These are phyloP conservation scores for Geotria australis DNA, from an alignment of 2,797 vertebrate genomes.

Conservation along the genomic window DNA sequence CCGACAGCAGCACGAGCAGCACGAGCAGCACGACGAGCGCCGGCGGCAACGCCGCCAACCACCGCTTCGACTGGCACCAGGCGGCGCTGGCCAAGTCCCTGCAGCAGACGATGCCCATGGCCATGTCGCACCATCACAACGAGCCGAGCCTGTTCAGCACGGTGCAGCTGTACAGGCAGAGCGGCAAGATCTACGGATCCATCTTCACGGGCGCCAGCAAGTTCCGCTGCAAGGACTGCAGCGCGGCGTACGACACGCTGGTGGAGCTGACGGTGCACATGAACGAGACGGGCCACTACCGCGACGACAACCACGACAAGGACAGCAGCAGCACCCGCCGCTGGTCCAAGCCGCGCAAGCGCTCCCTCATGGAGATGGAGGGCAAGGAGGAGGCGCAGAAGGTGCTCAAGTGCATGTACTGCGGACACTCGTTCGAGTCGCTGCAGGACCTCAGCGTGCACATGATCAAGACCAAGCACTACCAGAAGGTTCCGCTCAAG, in stretches of 20 bases:
- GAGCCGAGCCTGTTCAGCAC: conserved; percentile 94
- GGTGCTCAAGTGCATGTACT: conserved; percentile 98
- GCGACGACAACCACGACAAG: conserved; percentile 76
- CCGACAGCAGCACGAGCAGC: conserved; percentile 11
- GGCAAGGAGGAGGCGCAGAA: conserved; percentile 93
- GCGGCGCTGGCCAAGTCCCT: conserved; percentile 82
- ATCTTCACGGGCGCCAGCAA: conserved; percentile 93
- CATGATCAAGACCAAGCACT: conserved; percentile 99
- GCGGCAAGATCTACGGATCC: conserved; percentile 81
- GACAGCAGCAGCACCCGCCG: conserved; percentile 59
- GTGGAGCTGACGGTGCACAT: conserved; percentile 92
- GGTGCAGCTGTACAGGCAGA: conserved; percentile 86
- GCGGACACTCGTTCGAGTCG: conserved; percentile 88
- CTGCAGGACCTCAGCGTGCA: conserved; percentile 93
- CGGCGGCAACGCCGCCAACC: conserved; percentile 20
- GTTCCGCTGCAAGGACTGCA: conserved; percentile 95
- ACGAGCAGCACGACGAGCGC: conserved; percentile 30
- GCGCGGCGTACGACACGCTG: conserved; percentile 75
- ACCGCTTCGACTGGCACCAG: conserved; percentile 45
- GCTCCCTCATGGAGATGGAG: conserved; percentile 93
- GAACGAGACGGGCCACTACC: conserved; percentile 92
- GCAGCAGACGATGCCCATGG: conserved; percentile 51
- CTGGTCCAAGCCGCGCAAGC: conserved; percentile 84
- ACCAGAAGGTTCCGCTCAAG: conserved; percentile 99
- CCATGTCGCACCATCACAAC: neutral